phyloP scores from a whole-genome alignment of 2,888 invertebrate genomes.

The Drosophila aldrichi region DNA sequence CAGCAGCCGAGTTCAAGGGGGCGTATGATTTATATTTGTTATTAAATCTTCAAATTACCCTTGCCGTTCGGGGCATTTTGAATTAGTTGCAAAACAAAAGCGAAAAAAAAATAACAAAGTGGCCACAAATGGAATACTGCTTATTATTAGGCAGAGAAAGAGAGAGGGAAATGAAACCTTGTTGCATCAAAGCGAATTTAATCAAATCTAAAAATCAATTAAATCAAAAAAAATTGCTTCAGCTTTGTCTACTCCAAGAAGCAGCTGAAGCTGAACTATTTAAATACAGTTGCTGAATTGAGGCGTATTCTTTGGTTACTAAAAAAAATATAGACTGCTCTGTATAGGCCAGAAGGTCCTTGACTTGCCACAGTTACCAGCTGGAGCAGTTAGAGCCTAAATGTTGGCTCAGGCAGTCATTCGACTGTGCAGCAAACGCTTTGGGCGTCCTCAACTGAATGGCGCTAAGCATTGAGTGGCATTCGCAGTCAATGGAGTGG shows the following conservation, averaged over 20 bases:
- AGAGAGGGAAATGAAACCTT: background rate
- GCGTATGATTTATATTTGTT: slow-evolving; percentile 75
- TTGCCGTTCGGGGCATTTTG: slow-evolving; percentile 27
- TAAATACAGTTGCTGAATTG: background rate
- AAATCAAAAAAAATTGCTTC: background rate
- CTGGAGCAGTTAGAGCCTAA: slow-evolving; percentile 24
- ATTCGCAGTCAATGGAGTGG: slow-evolving; percentile 55
- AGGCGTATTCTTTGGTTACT: too few species aligned
- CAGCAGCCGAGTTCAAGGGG: slow-evolving; percentile 49
- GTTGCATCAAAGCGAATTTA: background rate
- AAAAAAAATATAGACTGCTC: slow-evolving; percentile 7
- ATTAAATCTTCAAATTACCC: slow-evolving; percentile 67
- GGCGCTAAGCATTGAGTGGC: slow-evolving; percentile 65
- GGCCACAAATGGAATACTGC: slow-evolving; percentile 2
- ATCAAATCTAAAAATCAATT: background rate
- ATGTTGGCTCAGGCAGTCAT: slow-evolving; percentile 44
- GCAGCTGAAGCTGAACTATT: background rate
- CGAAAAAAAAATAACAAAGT: slow-evolving; percentile 17
- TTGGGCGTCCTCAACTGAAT: slow-evolving; percentile 53
- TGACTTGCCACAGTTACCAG: slow-evolving; percentile 22
- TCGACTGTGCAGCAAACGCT: slow-evolving; percentile 69
- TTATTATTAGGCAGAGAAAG: background rate
- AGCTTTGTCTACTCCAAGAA: background rate
- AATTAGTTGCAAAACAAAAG: slow-evolving; percentile 55
- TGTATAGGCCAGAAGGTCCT: slow-evolving; percentile 17